Conservation (phyloP, 2,113 vertebrate genomes). For the Copsychus sechellarum region DNA sequence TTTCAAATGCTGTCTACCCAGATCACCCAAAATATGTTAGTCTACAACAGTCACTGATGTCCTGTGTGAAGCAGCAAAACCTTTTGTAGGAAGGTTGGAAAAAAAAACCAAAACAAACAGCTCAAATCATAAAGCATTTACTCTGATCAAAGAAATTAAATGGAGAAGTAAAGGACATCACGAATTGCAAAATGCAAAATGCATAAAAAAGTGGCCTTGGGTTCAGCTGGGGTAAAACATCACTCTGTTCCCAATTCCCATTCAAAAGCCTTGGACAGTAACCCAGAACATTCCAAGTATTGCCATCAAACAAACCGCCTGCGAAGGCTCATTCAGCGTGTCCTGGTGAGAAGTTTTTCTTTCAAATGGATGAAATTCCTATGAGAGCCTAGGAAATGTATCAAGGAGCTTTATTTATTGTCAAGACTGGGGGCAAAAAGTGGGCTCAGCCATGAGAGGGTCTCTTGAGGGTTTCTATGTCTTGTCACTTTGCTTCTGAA, state of each 20-base stretch:
- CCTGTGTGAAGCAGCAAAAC: not conserved
- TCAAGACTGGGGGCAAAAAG: not conserved
- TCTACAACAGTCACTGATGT: not conserved
- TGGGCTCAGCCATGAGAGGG: not conserved
- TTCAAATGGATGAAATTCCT: not conserved
- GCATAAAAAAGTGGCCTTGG: fast-evolving
- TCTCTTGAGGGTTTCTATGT: not conserved
- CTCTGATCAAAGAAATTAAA: not conserved
- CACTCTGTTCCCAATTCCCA: not conserved
- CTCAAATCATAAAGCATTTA: not conserved
- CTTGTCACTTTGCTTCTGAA: not conserved
- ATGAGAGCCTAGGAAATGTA: not conserved
- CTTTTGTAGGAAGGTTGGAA: not conserved
- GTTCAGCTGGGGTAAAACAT: not conserved
- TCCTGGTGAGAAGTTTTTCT: not conserved
- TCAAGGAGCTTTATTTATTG: not conserved
- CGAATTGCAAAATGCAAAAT: not conserved
- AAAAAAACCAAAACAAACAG: not conserved
- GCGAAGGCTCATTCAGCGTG: fast-evolving
- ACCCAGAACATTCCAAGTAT: not conserved
- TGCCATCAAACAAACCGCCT: not conserved
- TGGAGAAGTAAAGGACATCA: not conserved
- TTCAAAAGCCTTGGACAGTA: not conserved
- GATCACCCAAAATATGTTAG: not conserved
- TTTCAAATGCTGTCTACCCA: not conserved